phyloP scores from a whole-genome alignment of 1,140 invertebrate species.

The Vanessa tameamea region DNA sequence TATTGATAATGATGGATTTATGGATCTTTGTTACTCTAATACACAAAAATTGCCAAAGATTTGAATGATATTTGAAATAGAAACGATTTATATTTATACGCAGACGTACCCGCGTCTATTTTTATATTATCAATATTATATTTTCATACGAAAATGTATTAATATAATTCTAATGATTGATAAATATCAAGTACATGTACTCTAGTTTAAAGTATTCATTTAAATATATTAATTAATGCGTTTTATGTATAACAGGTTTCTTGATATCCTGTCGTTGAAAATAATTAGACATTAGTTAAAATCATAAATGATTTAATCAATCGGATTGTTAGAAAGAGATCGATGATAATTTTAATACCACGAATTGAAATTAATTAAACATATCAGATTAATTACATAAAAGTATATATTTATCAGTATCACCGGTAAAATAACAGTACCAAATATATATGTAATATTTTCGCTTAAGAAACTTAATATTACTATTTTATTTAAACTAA shows the following conservation, averaged over 20 bases:
- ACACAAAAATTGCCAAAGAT: no score
- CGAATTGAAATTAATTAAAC: neutral
- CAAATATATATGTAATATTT: no score
- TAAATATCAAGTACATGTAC: no score
- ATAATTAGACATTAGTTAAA: neutral
- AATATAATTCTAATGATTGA: no score
- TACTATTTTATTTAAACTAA: no score
- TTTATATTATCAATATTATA: neutral
- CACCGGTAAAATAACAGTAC: neutral
- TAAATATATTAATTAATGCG: neutral
- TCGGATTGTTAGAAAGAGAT: neutral
- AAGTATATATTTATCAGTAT: neutral
- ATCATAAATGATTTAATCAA: neutral
- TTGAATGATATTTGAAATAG: no score
- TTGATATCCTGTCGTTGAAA: slow-evolving; percentile 6
- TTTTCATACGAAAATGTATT: no score
- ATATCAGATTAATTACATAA: neutral
- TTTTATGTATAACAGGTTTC: neutral
- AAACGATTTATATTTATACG: no score
- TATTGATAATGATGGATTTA: no score
- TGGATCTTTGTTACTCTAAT: no score
- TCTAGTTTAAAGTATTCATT: no score
- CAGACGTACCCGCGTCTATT: neutral
- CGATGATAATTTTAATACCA: neutral
- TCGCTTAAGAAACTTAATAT: no score